phyloP scores from a whole-genome alignment of 2,888 invertebrate species.

The Marasmarcha lunaedactyla region DNA sequence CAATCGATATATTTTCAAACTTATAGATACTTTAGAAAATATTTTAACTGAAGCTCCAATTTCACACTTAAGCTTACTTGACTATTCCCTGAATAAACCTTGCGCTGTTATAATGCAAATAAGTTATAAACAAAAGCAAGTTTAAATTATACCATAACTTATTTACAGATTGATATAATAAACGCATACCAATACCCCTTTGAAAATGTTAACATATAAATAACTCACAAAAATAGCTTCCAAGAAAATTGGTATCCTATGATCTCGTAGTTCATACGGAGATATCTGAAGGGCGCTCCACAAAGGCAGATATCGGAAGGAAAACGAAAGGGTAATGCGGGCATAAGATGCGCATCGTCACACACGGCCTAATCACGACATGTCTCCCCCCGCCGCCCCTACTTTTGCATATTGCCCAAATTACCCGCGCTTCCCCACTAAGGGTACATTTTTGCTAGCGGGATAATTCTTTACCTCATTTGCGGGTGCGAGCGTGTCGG shows the following conservation, averaged over 20 bases:
- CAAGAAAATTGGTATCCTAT: conserved; percentile 55
- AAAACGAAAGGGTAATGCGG: conserved; percentile 70
- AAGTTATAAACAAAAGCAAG: no score
- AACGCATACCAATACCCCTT: background rate
- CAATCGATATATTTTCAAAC: no score
- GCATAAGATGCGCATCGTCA: conserved; percentile 69
- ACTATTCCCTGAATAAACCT: no score
- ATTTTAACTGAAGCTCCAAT: no score
- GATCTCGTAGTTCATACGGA: conserved; percentile 38
- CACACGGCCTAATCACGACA: conserved; percentile 66
- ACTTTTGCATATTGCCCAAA: conserved; percentile 68
- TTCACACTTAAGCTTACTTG: no score
- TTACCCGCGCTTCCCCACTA: conserved; percentile 50
- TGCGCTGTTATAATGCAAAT: no score
- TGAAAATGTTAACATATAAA: background rate
- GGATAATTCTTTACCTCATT: conserved; percentile 29
- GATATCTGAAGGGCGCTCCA: conserved; percentile 45
- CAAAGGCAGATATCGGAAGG: conserved; percentile 69
- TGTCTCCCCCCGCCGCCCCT: conserved; percentile 33
- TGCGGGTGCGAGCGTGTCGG: conserved; percentile 16
- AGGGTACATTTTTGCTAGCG: conserved; percentile 37
- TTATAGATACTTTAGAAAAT: no score
- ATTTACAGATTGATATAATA: background rate
- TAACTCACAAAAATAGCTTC: conserved; percentile 25
- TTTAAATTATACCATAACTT: no score